Evolutionary conservation across 2,113 vertebrate species (phyloP).

Genomic region (Malaclemys terrapin): DNA sequence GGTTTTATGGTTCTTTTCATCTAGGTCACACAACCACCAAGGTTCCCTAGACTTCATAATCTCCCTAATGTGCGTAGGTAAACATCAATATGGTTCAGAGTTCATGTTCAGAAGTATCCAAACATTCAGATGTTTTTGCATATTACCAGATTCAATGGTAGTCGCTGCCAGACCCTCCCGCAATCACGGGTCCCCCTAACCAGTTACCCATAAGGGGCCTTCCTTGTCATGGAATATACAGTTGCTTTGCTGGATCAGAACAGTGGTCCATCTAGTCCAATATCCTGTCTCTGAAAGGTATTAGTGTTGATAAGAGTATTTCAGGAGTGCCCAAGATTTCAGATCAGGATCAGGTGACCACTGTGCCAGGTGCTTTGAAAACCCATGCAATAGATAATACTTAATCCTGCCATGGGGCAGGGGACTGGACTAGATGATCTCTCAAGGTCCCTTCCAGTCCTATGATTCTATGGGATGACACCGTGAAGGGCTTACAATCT

Average conservation of each 20-base stretch:
- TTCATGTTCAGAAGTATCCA: not conserved
- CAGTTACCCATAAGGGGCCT: not conserved
- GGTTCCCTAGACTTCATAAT: not conserved
- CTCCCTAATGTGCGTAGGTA: not conserved
- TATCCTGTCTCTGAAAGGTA: not conserved
- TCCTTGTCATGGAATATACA: not conserved
- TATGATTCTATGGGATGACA: not conserved
- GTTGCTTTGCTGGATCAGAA: not conserved
- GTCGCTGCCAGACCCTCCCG: not conserved
- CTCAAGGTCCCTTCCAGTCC: too few species aligned
- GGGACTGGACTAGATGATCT: too few species aligned
- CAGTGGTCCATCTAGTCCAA: not conserved
- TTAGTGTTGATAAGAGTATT: not conserved
- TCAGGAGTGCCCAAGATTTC: not conserved
- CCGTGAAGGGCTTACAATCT: not conserved
- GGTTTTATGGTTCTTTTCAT: not conserved
- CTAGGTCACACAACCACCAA: accelerated
- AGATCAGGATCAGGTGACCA: not conserved
- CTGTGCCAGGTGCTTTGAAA: not conserved
- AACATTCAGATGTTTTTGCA: not conserved
- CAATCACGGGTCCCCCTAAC: not conserved
- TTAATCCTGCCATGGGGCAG: too few species aligned
- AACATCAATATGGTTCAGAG: not conserved
- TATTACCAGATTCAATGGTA: not conserved
- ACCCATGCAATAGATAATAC: not conserved